Conservation (phyloP, 2,888 invertebrate species). For the Seira musarum region DNA sequence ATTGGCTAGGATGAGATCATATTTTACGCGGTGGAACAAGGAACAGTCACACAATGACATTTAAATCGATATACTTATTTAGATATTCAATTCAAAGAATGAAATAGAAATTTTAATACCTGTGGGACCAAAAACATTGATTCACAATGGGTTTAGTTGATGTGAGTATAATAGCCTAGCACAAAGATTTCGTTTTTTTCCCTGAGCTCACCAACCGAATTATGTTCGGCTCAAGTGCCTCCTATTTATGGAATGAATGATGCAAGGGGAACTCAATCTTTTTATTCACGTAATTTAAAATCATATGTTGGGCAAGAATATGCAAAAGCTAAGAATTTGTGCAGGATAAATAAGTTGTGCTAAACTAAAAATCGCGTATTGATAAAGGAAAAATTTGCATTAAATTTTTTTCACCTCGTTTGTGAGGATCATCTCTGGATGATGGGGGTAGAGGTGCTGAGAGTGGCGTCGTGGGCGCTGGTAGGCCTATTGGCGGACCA, state of each 20-base stretch:
- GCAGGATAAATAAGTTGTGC: no score
- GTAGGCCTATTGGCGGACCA: conserved; percentile 79
- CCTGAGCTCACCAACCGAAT: background rate
- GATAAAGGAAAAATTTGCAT: no score
- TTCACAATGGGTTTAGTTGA: conserved; percentile 23
- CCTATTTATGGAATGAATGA: no score
- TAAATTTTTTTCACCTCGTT: conserved; percentile 83
- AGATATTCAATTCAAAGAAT: background rate
- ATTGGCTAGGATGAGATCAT: background rate
- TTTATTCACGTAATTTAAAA: no score
- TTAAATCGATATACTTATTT: conserved; percentile 22
- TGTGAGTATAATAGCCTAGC: background rate
- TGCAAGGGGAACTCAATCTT: no score
- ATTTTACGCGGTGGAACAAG: conserved; percentile 17
- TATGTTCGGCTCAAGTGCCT: no score
- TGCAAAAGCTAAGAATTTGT: no score
- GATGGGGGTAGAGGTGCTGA: conserved; percentile 74
- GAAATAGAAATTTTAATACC: conserved; percentile 51
- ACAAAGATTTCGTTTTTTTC: background rate
- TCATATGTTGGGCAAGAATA: no score
- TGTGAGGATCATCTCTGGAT: conserved; percentile 81
- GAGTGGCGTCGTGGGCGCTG: conserved; percentile 74
- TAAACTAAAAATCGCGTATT: no score
- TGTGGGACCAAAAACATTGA: conserved; percentile 55
- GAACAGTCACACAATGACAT: background rate